Conservation (phyloP, 2,797 vertebrate genomes). For the Clarias platycephalus region DNA sequence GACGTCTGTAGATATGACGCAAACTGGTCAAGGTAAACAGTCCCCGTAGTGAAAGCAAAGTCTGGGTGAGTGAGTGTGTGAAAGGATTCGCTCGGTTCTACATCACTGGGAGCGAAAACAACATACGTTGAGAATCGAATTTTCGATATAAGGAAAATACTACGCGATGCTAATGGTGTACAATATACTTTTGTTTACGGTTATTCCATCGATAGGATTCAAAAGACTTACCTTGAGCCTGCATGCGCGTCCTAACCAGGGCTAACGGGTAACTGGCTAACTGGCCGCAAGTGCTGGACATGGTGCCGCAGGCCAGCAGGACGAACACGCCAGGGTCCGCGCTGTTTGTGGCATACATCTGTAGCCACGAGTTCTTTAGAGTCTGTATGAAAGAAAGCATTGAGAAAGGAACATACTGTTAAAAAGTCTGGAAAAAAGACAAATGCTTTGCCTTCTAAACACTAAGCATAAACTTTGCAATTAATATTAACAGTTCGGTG, state of each 20-base stretch:
- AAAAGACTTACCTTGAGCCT: conserved; percentile 85
- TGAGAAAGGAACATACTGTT: not conserved
- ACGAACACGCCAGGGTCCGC: conserved; percentile 92
- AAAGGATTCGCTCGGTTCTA: not conserved
- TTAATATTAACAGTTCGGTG: not conserved
- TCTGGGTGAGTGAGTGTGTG: not conserved
- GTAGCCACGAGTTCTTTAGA: conserved; percentile 91
- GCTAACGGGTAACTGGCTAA: conserved; percentile 92
- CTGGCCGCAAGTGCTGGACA: conserved; percentile 94
- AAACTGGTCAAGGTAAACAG: not conserved
- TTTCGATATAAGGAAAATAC: not conserved
- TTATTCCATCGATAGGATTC: not conserved
- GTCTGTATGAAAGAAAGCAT: conserved; percentile 72
- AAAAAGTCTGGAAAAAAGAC: not conserved
- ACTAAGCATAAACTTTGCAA: not conserved
- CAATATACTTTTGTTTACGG: not conserved
- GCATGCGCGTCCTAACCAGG: conserved; percentile 95
- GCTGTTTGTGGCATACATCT: conserved; percentile 86
- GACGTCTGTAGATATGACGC: conserved; percentile 5
- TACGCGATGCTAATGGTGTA: not conserved
- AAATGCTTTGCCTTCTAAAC: not conserved
- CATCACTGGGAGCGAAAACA: not conserved
- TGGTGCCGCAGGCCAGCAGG: conserved; percentile 91
- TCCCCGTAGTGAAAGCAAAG: not conserved
- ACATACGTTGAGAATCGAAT: not conserved